Evolutionary conservation across 2,797 vertebrate genomes (phyloP).

Genomic region (Microctenopoma stevenorrisi): DNA sequence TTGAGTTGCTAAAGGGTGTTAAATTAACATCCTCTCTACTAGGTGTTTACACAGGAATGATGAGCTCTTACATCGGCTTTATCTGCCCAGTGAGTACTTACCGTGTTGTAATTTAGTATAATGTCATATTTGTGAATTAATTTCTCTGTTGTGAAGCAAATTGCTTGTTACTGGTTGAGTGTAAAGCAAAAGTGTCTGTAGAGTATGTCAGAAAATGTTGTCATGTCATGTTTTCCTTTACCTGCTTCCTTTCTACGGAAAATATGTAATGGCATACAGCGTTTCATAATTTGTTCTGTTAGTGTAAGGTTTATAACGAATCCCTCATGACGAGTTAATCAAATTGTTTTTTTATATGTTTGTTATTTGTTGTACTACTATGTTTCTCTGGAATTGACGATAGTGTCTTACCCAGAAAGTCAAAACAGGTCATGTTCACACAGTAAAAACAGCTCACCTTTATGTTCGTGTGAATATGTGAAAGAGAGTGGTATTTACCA

Average conservation of each 20-base stretch:
- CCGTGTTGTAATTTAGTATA: conserved; percentile 42
- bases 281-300: not conserved
- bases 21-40: conserved; percentile 30
- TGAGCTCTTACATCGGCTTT: conserved; percentile 34
- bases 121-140: conserved; percentile 31
- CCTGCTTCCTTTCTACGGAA: not conserved
- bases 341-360: not conserved
- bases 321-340: not conserved
- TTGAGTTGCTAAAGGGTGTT: conserved; percentile 25
- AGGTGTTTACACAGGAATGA: conserved; percentile 42
- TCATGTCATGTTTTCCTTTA: conserved; percentile 12
- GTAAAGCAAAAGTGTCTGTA: conserved; percentile 24
- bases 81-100: conserved; percentile 35
- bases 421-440: not conserved
- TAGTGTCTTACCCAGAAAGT: not conserved
- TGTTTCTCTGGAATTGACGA: not conserved
- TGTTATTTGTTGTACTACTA: not conserved
- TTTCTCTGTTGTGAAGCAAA: conserved; percentile 18
- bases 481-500: too few relatives aligned
- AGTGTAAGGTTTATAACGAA: not conserved
- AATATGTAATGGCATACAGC: not conserved
- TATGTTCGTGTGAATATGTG: not conserved
- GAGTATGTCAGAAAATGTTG: conserved; percentile 1
- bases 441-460: not conserved
- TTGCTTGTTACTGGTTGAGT: conserved; percentile 11